Conservation (phyloP, 2,888 invertebrate species). For the Agrenia bidenticulata region DNA sequence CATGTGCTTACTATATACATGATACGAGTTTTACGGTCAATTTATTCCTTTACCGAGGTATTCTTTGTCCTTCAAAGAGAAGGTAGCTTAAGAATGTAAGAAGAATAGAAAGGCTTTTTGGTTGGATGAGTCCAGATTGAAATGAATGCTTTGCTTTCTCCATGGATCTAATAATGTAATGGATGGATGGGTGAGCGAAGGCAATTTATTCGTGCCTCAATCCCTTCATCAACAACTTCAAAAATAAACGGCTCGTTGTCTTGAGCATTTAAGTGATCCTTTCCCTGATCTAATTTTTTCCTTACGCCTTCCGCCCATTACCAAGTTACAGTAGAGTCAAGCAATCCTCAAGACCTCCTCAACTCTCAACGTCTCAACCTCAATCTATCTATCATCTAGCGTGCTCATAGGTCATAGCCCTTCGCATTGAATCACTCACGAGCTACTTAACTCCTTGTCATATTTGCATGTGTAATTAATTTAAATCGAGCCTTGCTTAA, state of each 20-base stretch:
- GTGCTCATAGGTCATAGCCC: too few relatives aligned
- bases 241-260: slow-evolving; percentile 10
- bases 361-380: too few relatives aligned
- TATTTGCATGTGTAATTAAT: too few relatives aligned
- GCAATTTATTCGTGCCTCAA: background rate
- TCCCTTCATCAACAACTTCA: slow-evolving; percentile 8
- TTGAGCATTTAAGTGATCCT: slow-evolving; percentile 1
- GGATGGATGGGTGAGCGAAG: background rate
- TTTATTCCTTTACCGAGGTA: slow-evolving; percentile 19
- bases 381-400: too few relatives aligned
- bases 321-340: too few relatives aligned
- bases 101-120: slow-evolving; percentile 13
- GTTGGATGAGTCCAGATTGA: slow-evolving; percentile 15
- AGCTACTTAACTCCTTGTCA: too few relatives aligned
- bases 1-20: too few relatives aligned
- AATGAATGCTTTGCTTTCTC: slow-evolving; percentile 6
- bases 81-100: background rate
- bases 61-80: slow-evolving; percentile 16
- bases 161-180: background rate
- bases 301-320: background rate
- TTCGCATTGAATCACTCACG: too few relatives aligned
- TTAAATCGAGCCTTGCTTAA: too few relatives aligned
- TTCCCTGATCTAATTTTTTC: slow-evolving; percentile 3
- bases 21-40: slow-evolving; percentile 28
- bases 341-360: too few relatives aligned